Percentiles rank a stretch among this genome's conserved stretches.
These are phyloP conservation scores for Apostichopus californicus DNA, from an alignment of 35 echinoderm and acorn worm species.

Conservation along the genomic window DNA sequence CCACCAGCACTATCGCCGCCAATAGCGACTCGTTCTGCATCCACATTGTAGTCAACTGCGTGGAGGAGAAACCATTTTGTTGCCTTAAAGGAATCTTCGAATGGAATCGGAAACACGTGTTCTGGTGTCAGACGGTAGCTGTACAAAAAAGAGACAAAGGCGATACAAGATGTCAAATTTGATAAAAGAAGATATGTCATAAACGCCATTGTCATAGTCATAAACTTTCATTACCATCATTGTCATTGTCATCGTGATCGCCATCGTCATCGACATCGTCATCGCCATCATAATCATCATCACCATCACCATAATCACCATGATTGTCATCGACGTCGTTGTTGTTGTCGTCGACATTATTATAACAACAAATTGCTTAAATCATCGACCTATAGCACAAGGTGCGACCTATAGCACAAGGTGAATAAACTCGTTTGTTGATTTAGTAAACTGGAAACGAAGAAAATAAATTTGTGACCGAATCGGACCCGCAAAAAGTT, in stretches of 20 bases:
- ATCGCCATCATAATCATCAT: no score
- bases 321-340: no score
- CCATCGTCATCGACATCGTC: no score
- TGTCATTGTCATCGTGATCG: no score
- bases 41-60: slow-evolving; percentile 60
- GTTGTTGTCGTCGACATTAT: not conserved
- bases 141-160: not conserved
- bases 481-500: no score
- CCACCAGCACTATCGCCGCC: slow-evolving; percentile 70
- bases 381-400: not conserved
- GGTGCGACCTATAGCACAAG: not conserved
- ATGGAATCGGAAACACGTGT: slow-evolving; percentile 45
- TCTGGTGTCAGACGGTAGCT: slow-evolving; percentile 71
- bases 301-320: no score
- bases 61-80: slow-evolving; percentile 62
- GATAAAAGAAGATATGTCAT: no score
- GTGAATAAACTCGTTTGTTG: not conserved
- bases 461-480: not conserved
- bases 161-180: no score
- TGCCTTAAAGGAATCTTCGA: slow-evolving; percentile 56
- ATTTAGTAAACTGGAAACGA: not conserved
- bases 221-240: no score
- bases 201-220: no score
- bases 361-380: not conserved
- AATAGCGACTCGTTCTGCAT: slow-evolving; percentile 30